These are phyloP conservation scores for Bilobella aurantiaca DNA, from an alignment of 1,140 invertebrate species.

Conservation along the genomic window DNA sequence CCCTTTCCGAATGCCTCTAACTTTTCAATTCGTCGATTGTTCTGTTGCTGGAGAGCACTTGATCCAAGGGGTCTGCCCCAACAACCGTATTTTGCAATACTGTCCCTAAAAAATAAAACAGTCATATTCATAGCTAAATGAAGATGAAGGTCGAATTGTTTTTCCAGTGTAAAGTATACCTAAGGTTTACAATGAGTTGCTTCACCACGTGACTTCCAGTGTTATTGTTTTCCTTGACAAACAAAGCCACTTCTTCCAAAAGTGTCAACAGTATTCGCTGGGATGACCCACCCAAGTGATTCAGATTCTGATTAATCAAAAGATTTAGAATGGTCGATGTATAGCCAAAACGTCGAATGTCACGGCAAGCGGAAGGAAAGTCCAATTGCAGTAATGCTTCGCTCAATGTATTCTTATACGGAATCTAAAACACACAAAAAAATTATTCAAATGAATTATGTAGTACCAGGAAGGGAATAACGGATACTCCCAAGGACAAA, in stretches of 20 bases:
- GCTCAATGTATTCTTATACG: constrained; percentile 85
- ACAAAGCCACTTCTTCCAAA: constrained; percentile 43
- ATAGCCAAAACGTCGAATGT: constrained; percentile 90
- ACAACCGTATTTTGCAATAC: constrained; percentile 27
- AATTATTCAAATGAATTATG: not conserved
- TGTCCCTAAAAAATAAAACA: constrained; percentile 20
- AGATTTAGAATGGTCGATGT: constrained; percentile 85
- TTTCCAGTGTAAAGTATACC: constrained; percentile 2
- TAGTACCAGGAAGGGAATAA: not conserved
- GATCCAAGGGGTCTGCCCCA: constrained; percentile 81
- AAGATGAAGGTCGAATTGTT: no score
- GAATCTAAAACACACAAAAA: constrained; percentile 54
- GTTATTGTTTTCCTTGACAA: constrained; percentile 22
- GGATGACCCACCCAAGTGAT: constrained; percentile 77
- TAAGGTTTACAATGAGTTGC: not conserved
- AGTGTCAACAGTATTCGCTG: constrained; percentile 86
- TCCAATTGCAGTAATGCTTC: constrained; percentile 90
- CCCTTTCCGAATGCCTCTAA: constrained; percentile 10
- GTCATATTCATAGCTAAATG: not conserved
- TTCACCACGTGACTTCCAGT: constrained; percentile 5
- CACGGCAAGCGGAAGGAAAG: constrained; percentile 84
- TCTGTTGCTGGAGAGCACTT: constrained; percentile 75
- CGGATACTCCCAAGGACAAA: no score
- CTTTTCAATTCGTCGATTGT: constrained; percentile 65
- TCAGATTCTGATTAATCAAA: constrained; percentile 65